These are phyloP conservation scores for Dendroctonus ponderosae DNA, from an alignment of 1,140 invertebrate genomes.

Conservation along the genomic window DNA sequence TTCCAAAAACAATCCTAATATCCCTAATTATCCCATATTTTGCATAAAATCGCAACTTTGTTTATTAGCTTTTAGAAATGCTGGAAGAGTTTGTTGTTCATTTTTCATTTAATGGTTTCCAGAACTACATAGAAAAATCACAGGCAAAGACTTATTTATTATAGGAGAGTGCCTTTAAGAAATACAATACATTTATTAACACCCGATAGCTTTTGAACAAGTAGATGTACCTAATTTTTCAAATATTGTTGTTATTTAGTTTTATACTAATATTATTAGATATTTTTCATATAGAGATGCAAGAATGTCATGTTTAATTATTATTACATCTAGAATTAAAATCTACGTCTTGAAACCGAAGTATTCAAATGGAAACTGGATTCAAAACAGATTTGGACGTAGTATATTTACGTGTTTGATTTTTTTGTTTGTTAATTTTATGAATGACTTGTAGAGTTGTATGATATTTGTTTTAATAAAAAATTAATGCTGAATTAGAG, in stretches of 20 bases:
- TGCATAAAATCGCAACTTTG: too few species aligned
- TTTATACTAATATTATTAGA: slow-evolving; percentile 17
- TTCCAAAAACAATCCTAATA: too few species aligned
- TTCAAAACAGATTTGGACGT: background rate
- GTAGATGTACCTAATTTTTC: slow-evolving; percentile 20
- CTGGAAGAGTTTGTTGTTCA: too few species aligned
- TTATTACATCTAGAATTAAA: background rate
- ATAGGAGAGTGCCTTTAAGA: slow-evolving; percentile 27
- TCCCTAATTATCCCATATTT: too few species aligned
- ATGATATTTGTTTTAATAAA: slow-evolving; percentile 16
- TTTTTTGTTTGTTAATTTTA: slow-evolving; percentile 9
- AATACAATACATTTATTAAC: slow-evolving; percentile 24
- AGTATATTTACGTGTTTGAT: slow-evolving; percentile 4
- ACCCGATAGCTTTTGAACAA: slow-evolving; percentile 3
- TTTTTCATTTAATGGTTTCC: background rate
- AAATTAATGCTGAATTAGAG: slow-evolving; percentile 1
- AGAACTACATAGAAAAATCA: background rate
- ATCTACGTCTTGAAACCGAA: background rate
- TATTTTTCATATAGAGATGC: slow-evolving; percentile 4
- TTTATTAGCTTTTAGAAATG: too few species aligned
- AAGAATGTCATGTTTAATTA: background rate
- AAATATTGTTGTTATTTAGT: slow-evolving; percentile 29
- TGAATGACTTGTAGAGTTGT: background rate
- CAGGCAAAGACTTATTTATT: slow-evolving; percentile 25
- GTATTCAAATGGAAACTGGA: too few species aligned